Percentiles rank a stretch among this genome's conserved stretches.
phyloP scores from a whole-genome alignment of 2,113 vertebrate species.

The Ageneiosus marmoratus region DNA sequence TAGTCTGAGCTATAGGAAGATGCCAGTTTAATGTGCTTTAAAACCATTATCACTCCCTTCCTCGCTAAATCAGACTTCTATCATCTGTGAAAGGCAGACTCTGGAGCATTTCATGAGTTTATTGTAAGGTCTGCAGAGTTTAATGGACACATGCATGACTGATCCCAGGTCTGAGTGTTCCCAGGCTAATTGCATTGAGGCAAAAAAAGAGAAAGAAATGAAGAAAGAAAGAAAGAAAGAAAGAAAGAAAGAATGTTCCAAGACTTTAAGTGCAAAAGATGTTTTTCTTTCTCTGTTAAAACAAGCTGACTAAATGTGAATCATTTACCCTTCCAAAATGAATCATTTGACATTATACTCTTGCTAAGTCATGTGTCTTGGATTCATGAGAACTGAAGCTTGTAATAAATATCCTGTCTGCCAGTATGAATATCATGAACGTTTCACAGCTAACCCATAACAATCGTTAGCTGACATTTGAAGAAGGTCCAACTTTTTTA shows the following conservation, averaged over 20 bases:
- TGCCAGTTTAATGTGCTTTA: not conserved
- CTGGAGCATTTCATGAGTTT: slow-evolving; percentile 11
- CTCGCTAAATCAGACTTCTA: not conserved
- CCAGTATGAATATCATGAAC: not conserved
- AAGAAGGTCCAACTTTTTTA: not conserved
- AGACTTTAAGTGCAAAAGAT: slow-evolving; percentile 11
- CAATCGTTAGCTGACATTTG: slow-evolving; percentile 3
- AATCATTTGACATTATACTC: not conserved
- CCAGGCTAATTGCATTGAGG: slow-evolving; percentile 29
- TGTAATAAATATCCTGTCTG: slow-evolving; percentile 23
- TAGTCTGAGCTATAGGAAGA: not conserved
- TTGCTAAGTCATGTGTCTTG: not conserved
- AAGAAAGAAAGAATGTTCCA: slow-evolving; percentile 17
- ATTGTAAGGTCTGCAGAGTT: slow-evolving; percentile 26
- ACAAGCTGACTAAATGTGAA: slow-evolving; percentile 8
- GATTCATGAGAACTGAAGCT: slow-evolving; percentile 9
- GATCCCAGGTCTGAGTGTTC: slow-evolving; percentile 26
- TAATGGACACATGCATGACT: slow-evolving; percentile 33
- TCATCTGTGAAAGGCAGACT: not conserved
- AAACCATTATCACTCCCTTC: not conserved
- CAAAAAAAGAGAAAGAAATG: not conserved
- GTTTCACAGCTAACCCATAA: not conserved
- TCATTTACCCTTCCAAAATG: slow-evolving; percentile 18
- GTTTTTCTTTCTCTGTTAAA: slow-evolving; percentile 38
- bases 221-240: not conserved